Conservation (phyloP, 2,888 invertebrate genomes). For the Gryllus longicercus region DNA sequence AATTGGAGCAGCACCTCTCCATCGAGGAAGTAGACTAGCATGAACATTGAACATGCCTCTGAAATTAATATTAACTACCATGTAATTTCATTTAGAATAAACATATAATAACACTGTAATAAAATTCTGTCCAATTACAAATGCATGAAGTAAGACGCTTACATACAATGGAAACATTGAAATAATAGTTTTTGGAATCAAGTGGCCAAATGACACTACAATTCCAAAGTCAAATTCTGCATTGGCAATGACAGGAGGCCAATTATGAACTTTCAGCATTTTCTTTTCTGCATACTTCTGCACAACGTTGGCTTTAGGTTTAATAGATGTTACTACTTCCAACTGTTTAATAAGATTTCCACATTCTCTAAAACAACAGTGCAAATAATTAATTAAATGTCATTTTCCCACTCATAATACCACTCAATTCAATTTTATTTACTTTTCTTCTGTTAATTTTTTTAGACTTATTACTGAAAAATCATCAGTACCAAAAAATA, state of each 20-base stretch:
- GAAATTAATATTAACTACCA: constrained; percentile 41
- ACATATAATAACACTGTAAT: not conserved
- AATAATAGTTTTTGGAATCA: constrained; percentile 76
- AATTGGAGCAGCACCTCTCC: constrained; percentile 92
- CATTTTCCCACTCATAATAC: not conserved
- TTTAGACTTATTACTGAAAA: constrained; percentile 75
- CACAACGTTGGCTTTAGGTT: constrained; percentile 61
- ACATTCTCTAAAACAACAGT: constrained; percentile 50
- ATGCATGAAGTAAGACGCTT: constrained; percentile 22
- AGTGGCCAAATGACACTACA: constrained; percentile 89
- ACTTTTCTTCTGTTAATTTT: constrained; percentile 65
- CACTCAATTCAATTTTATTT: constrained; percentile 43
- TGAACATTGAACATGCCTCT: constrained; percentile 94
- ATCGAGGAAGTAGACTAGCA: constrained; percentile 84
- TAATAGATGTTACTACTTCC: constrained; percentile 69
- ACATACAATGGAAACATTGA: constrained; percentile 77
- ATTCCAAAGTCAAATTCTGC: constrained; percentile 76
- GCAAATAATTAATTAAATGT: not conserved
- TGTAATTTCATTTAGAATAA: not conserved
- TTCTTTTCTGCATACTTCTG: constrained; percentile 63
- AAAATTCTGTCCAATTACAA: not conserved
- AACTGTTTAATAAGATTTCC: constrained; percentile 54
- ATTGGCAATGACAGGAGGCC: constrained; percentile 57
- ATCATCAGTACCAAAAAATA: constrained; percentile 84
- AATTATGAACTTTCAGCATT: constrained; percentile 59